Evolutionary conservation across 2,888 invertebrate genomes (phyloP).

Genomic region (Drosophila flavopinicola): DNA sequence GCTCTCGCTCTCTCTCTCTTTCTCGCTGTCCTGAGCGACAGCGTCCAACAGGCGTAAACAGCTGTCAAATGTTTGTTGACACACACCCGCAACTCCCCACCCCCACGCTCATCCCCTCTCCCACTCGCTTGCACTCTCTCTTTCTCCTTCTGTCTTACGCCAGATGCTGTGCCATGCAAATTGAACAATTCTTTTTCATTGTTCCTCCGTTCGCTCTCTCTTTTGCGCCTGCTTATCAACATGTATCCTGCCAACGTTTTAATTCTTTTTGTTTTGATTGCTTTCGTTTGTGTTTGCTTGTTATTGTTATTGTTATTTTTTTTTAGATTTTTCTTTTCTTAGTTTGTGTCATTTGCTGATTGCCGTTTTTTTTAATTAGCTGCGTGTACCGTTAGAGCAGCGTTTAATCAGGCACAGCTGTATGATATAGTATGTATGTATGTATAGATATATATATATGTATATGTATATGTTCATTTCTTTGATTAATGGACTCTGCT

Average conservation of each 20-base stretch:
- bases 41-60: slow-evolving; percentile 77
- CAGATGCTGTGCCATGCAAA: slow-evolving; percentile 35
- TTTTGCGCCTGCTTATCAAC: slow-evolving; percentile 28
- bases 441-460: not conserved
- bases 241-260: slow-evolving; percentile 40
- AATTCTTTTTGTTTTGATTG: slow-evolving; percentile 30
- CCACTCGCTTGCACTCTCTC: slow-evolving; percentile 3
- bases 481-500: slow-evolving; percentile 10
- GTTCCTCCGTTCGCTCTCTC: not conserved
- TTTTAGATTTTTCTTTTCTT: slow-evolving; percentile 19
- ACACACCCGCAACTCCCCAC: slow-evolving; percentile 19
- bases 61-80: slow-evolving; percentile 72
- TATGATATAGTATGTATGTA: not conserved
- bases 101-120: not conserved
- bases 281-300: slow-evolving; percentile 8
- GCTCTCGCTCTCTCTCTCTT: not conserved
- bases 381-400: slow-evolving; percentile 31
- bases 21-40: slow-evolving; percentile 15
- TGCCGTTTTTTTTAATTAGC: slow-evolving; percentile 49
- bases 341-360: slow-evolving; percentile 50
- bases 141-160: too few relatives aligned
- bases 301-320: slow-evolving; percentile 13
- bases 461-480: not conserved
- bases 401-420: slow-evolving; percentile 28
- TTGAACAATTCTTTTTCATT: slow-evolving; percentile 15